Evolutionary conservation across 2,113 vertebrate genomes (phyloP), one percentile per base, ranked within the genome.

Genomic region (Epinephelus moara): DNA sequence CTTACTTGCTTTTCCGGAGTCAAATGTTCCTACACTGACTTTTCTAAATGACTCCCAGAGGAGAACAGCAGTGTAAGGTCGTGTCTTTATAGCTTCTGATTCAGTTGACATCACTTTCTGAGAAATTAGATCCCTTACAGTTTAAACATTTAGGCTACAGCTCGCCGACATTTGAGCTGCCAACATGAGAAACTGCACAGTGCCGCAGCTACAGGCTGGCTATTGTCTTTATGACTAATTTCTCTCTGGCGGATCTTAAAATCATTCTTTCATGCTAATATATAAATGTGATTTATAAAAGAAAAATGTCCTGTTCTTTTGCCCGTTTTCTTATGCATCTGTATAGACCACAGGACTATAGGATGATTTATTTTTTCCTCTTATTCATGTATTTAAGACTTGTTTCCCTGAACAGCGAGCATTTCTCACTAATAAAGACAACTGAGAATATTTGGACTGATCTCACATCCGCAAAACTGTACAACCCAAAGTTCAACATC

Each of bases 401-500:
- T 4, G 18, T n/a, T n/a, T 57, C 13, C 13, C 40, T 47, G 47
- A 55, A 56, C 59, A 25, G 3, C 1, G 37, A 30, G 21, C 17
- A 23, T 70, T 47, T 85, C 64, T 52, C 23, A 23, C 42, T 40
- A 23, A 37, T 49, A 14, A 60, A 30, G 10, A 49, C 61, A 40
- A 33, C 57, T n/a, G 80, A 64, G 17, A 33, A 49, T 7, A 45
- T 61, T 11, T 27, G 70, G 49, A 42, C 45, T 33, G 75, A 63
- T 6, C 67, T 71, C 55, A 4, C 17, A 2, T 67, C 52, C 3
- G 23, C 15, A 5, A 53, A 59, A 45, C 30, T 14, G 64, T 33
- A 23, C 57, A 15, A 57, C 42, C 23, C 40, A 63, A 64, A 77
- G 59, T 74, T 25, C 68, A 68, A 40, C 63, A 74, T 81, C 67